A percentile compares a stretch with the other conserved stretches of the same genome.
Evolutionary conservation across 2,113 vertebrate species (phyloP).

Genomic region (Aspidoscelis tigris): DNA sequence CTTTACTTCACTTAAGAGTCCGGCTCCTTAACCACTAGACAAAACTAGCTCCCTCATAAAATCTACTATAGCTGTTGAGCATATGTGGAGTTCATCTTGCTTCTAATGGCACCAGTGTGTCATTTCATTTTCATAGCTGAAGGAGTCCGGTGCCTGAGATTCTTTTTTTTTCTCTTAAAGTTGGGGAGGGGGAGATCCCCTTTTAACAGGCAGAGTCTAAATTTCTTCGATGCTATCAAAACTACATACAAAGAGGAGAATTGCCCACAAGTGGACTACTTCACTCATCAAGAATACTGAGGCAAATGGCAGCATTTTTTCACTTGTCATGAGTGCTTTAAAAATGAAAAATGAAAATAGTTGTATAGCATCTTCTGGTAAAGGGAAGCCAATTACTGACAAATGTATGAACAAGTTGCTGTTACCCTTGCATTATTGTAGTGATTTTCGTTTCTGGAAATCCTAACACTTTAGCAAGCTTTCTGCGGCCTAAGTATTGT

Average conservation of each 20-base stretch:
- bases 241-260: neutral
- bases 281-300: neutral
- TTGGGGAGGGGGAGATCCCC: too few species aligned
- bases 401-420: slow-evolving; percentile 6
- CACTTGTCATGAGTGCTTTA: neutral
- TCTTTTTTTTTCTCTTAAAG: too few species aligned
- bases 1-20: too few species aligned
- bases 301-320: neutral
- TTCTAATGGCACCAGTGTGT: too few species aligned
- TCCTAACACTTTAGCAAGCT: slow-evolving; percentile 11
- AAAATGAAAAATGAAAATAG: neutral
- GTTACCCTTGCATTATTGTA: neutral
- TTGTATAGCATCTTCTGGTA: neutral
- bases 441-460: neutral
- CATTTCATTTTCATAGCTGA: too few species aligned
- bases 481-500: accelerated
- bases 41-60: too few species aligned
- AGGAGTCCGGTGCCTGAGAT: too few species aligned
- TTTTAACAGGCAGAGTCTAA: neutral
- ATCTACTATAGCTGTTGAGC: too few species aligned
- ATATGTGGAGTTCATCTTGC: too few species aligned
- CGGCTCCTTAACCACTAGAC: too few species aligned
- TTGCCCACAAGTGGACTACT: neutral
- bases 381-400: neutral
- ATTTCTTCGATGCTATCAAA: neutral